Conservation (phyloP, 2,113 vertebrate species). For the Orthonyx spaldingii region DNA sequence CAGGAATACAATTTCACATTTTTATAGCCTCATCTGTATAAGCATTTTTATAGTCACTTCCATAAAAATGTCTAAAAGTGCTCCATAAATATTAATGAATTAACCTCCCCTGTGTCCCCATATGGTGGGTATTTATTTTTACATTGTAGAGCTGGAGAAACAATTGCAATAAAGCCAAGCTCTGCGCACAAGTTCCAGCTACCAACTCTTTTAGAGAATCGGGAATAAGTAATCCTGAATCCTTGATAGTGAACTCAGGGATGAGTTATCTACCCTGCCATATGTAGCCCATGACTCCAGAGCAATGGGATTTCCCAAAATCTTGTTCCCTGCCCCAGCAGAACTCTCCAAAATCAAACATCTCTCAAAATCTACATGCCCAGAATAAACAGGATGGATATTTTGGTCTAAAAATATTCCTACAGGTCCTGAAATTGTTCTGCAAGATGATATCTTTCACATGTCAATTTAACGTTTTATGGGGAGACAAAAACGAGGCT, state of each 20-base stretch:
- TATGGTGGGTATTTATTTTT: neutral
- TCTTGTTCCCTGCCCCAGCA: neutral
- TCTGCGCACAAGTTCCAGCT: neutral
- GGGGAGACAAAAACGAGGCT: neutral
- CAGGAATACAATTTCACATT: conserved; percentile 8
- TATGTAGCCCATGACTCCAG: neutral
- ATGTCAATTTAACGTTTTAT: neutral
- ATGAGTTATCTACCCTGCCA: neutral
- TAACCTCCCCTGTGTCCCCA: neutral
- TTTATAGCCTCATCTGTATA: conserved; percentile 14
- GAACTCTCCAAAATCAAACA: neutral
- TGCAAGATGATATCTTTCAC: neutral
- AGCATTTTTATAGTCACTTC: conserved; percentile 18
- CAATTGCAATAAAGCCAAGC: neutral
- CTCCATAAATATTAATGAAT: conserved; percentile 47
- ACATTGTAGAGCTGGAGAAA: neutral
- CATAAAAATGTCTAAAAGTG: conserved; percentile 7
- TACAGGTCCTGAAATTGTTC: neutral
- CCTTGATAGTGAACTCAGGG: neutral
- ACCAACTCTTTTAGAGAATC: neutral
- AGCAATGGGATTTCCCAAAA: neutral
- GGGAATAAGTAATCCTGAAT: neutral
- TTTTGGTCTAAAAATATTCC: neutral
- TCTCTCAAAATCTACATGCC: neutral
- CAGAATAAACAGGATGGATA: neutral